phyloP scores from a whole-genome alignment of 2,113 vertebrate species.

The Eurystomus gularis region DNA sequence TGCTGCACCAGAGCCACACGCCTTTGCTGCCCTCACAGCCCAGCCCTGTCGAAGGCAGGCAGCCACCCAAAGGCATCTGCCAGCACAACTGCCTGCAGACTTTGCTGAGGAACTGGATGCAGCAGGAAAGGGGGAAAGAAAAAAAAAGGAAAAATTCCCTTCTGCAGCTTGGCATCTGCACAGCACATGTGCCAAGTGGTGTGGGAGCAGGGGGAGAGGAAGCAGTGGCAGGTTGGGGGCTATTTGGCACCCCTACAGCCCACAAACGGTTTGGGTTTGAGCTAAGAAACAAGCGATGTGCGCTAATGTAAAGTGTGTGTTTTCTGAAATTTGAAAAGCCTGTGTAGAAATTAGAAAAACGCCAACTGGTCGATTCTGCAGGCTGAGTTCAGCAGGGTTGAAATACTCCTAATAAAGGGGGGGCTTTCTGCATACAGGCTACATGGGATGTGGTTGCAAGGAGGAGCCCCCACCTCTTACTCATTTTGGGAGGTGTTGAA shows the following conservation, averaged over 20 bases:
- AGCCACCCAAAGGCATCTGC: slow-evolving; percentile 51
- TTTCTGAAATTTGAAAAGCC: neutral
- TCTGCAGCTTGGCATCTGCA: slow-evolving; percentile 60
- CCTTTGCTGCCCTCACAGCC: too few relatives aligned
- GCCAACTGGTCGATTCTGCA: fast-evolving
- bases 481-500: neutral
- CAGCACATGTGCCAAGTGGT: slow-evolving; percentile 44
- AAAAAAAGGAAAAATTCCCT: neutral
- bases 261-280: neutral
- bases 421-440: neutral
- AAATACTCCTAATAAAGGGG: neutral
- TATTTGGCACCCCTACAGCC: neutral
- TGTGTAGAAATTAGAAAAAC: neutral
- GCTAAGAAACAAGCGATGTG: neutral
- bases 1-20: neutral
- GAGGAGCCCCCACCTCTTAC: neutral
- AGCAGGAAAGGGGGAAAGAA: neutral
- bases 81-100: slow-evolving; percentile 43
- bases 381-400: neutral
- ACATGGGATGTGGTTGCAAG: fast-evolving
- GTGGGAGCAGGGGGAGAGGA: neutral
- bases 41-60: neutral
- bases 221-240: neutral
- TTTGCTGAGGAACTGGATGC: slow-evolving; percentile 61
- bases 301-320: neutral